These are phyloP conservation scores for Babylonia areolata DNA, from an alignment of 1,140 invertebrate genomes.

Conservation along the genomic window DNA sequence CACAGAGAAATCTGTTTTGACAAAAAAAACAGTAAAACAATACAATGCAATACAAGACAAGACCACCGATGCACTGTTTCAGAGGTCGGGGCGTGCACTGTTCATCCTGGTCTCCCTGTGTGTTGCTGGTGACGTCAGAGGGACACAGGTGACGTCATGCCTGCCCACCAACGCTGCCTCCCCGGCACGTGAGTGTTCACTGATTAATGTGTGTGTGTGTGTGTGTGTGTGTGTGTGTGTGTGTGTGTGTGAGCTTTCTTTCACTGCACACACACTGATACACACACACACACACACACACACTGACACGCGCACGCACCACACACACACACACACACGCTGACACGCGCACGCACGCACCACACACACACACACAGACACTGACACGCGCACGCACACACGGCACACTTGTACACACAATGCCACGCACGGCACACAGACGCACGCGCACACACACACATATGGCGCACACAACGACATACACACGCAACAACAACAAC, in stretches of 20 bases:
- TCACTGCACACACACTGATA: too few relatives aligned
- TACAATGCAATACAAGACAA: neutral
- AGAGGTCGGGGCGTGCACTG: neutral
- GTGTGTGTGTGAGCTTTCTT: too few relatives aligned
- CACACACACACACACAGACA: neutral
- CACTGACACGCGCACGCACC: too few relatives aligned
- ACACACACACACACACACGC: too few relatives aligned
- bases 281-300: too few relatives aligned
- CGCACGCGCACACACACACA: too few relatives aligned
- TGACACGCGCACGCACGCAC: too few relatives aligned
- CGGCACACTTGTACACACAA: too few relatives aligned
- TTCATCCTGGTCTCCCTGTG: neutral
- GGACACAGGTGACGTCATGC: neutral
- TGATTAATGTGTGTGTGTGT: neutral
- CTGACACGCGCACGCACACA: neutral
- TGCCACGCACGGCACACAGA: too few relatives aligned
- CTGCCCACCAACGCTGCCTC: neutral
- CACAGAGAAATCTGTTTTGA: neutral
- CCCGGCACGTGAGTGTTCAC: neutral
- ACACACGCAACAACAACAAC: too few relatives aligned
- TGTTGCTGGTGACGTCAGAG: neutral
- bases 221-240: too few relatives aligned
- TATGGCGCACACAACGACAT: too few relatives aligned
- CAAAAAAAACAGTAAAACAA: neutral
- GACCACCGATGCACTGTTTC: neutral